phyloP scores from a whole-genome alignment of 2,888 invertebrate species.

The Tubulanus polymorphus region DNA sequence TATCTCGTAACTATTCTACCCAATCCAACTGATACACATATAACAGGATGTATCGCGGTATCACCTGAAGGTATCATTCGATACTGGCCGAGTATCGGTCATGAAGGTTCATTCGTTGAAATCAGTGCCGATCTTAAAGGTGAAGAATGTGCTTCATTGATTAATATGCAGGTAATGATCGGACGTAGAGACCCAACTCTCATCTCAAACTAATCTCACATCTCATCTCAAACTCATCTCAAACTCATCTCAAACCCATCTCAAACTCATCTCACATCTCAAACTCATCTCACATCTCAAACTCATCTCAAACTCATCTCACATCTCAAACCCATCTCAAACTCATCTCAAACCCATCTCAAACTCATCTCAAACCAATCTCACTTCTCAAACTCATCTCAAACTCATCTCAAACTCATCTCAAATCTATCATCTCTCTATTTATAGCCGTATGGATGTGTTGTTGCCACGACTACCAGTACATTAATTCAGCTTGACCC shows the following conservation, averaged over 20 bases:
- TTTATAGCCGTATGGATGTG: constrained; percentile 68
- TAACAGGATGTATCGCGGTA: constrained; percentile 65
- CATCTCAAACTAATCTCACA: constrained; percentile 79
- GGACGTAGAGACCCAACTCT: constrained; percentile 59
- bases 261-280: too few species aligned
- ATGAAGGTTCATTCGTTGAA: constrained; percentile 81
- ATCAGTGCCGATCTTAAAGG: constrained; percentile 76
- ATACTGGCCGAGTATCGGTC: constrained; percentile 88
- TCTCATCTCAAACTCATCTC: too few species aligned
- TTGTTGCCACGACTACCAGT: constrained; percentile 87
- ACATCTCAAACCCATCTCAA: too few species aligned
- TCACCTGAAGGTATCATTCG: constrained; percentile 89
- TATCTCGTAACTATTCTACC: constrained; percentile 68
- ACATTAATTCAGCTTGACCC: constrained; percentile 68
- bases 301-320: too few species aligned
- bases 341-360: too few species aligned
- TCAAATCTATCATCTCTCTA: constrained; percentile 9
- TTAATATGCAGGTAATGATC: constrained; percentile 43
- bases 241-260: too few species aligned
- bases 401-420: too few species aligned
- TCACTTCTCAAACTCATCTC: too few species aligned
- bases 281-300: too few species aligned
- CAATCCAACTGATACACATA: constrained; percentile 57
- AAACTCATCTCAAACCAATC: too few species aligned
- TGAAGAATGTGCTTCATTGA: constrained; percentile 52